phyloP scores from a whole-genome alignment of 2,888 invertebrate species.

The Notocelia uddmanniana region DNA sequence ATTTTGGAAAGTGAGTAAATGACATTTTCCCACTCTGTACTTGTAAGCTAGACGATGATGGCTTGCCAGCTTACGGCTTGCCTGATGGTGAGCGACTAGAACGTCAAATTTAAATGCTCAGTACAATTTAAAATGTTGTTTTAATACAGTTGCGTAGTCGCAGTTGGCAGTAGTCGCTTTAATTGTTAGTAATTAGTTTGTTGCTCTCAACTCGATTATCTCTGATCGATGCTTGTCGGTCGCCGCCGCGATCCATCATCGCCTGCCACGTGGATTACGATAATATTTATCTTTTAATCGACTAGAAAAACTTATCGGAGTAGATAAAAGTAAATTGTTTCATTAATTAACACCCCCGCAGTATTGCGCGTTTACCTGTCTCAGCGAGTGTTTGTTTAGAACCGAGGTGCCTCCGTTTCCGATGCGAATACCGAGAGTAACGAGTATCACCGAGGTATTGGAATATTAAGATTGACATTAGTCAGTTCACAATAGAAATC shows the following conservation, averaged over 20 bases:
- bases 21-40: too few relatives aligned
- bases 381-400: not conserved
- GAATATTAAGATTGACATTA: too few relatives aligned
- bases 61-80: too few relatives aligned
- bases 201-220: slow-evolving; percentile 22
- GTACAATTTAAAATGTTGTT: not conserved
- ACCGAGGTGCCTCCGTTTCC: not conserved
- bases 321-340: slow-evolving; percentile 9
- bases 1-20: too few relatives aligned
- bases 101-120: not conserved
- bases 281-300: slow-evolving; percentile 32
- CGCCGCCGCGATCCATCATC: slow-evolving; percentile 17
- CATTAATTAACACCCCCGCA: not conserved
- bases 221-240: slow-evolving; percentile 10
- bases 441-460: not conserved
- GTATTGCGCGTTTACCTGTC: not conserved
- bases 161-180: slow-evolving; percentile 12
- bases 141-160: not conserved
- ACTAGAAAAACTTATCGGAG: slow-evolving; percentile 20
- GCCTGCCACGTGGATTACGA: slow-evolving; percentile 7
- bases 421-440: not conserved
- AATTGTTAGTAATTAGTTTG: slow-evolving; percentile 31
- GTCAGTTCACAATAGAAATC: too few relatives aligned
- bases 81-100: not conserved
- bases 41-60: too few relatives aligned